A percentile compares a stretch with the other conserved stretches of the same genome.
phyloP scores from a whole-genome alignment of 2,888 invertebrate genomes.

The Darwinula stevensoni region DNA sequence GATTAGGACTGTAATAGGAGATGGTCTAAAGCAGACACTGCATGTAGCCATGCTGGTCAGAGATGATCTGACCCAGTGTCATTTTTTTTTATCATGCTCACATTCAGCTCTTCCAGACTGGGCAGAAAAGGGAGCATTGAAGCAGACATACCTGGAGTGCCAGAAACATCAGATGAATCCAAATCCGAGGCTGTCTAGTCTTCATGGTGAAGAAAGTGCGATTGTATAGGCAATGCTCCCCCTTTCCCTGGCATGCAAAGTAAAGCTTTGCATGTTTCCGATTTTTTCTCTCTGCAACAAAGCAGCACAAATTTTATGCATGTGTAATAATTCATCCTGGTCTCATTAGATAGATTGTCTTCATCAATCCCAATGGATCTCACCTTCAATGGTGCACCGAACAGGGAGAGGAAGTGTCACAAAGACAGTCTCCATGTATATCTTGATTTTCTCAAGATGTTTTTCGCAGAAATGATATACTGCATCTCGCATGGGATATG shows the following conservation, averaged over 20 bases:
- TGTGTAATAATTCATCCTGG: background rate
- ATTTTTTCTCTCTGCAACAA: constrained; percentile 32
- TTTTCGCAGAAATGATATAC: constrained; percentile 90
- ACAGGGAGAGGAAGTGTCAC: constrained; percentile 61
- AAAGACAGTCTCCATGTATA: constrained; percentile 62
- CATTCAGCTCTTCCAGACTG: too few species aligned
- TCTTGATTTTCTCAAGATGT: constrained; percentile 64
- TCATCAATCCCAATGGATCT: constrained; percentile 10
- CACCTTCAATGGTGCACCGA: constrained; percentile 75
- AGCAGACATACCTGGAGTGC: constrained; percentile 37
- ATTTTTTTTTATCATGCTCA: too few species aligned
- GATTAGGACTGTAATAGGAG: too few species aligned
- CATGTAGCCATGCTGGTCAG: too few species aligned
- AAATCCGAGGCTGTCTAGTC: constrained; percentile 45
- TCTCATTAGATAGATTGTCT: background rate
- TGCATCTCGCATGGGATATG: constrained; percentile 65
- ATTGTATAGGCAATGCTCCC: constrained; percentile 48
- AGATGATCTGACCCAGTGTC: too few species aligned
- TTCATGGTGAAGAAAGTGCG: constrained; percentile 20
- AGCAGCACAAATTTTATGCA: constrained; percentile 4
- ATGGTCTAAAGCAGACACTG: too few species aligned
- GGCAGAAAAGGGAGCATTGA: too few species aligned
- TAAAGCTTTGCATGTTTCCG: constrained; percentile 62
- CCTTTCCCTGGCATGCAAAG: constrained; percentile 55
- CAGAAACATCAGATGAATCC: constrained; percentile 89